Base-by-base conservation (phyloP, 2,888 invertebrate species). In the Pheosia gnoma region DNA sequence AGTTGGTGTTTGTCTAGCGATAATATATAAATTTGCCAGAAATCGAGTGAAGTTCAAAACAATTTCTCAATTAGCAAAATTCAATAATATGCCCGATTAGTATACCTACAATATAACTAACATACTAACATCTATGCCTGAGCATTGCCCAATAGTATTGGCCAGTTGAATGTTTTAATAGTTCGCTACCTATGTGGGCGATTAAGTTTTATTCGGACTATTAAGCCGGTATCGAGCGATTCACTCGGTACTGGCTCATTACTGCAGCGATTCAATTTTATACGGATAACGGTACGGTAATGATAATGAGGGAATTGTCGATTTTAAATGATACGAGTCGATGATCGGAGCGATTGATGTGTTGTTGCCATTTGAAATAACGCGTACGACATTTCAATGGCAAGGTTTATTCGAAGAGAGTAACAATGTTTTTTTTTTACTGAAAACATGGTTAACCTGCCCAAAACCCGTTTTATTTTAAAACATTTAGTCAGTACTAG, bases 221-320 rank as follows among this genome's bases (percentile, higher is more conserved):
- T 53, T 4, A 11, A 11, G 53, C 9, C 37, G 37, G 5, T 53
- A 53, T 53, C 53, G 53, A 10, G 53, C 53, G 4, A 53, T 53
- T 11, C 11, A 37, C 53, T 36, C 37, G 53, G 11, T 36, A 53
- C 36, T 5, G 53, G 25, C 37, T 53, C 53, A 53, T 53, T 53
- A 53, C 53, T 37, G 53, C 1, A 53, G 38, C 53, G 53, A 41
- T 53, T 53, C 59, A 51, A 59, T 59, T 59, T 13, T 45, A 57
- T 13, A 39, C 13, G n/a, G 39, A 57, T 57, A 43, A 13, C 43
- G n/a, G n/a, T 25, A 57, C 36, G 6, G 56, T 41, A 43, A 43
- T 57, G 56, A 57, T 53, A 53, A 53, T 53, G 37, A 53, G 37
- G 37, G n/a, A 36, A 53, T 53, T 10, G 53, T 9, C 3, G 53